Evolutionary conservation across 2,113 vertebrate genomes (phyloP).

Genomic region (Chamaetylas fuelleborni): DNA sequence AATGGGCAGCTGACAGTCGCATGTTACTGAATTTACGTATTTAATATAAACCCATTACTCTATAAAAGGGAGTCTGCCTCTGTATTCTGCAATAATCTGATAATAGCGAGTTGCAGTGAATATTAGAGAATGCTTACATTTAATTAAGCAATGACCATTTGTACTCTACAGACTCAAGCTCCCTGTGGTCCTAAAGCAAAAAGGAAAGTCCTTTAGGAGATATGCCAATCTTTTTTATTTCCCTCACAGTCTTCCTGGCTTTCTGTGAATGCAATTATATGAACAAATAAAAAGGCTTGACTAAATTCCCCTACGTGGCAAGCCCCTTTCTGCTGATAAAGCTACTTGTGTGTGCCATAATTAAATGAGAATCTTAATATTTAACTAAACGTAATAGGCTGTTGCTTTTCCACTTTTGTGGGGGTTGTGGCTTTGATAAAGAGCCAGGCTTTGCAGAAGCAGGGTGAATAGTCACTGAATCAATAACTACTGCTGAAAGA

Average conservation of each 20-base stretch:
- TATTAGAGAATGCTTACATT: constrained; percentile 74
- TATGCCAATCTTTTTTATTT: constrained; percentile 70
- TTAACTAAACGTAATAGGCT: constrained; percentile 75
- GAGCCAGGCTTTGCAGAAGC: constrained; percentile 42
- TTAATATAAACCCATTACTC: background rate
- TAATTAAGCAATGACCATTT: constrained; percentile 78
- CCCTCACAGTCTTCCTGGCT: constrained; percentile 60
- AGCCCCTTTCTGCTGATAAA: constrained; percentile 79
- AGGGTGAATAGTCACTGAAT: background rate
- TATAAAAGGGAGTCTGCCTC: constrained; percentile 12
- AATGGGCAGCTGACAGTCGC: constrained; percentile 11
- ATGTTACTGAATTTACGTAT: background rate
- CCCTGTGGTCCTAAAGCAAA: constrained; percentile 64
- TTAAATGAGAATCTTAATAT: constrained; percentile 80
- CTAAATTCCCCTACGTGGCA: constrained; percentile 69
- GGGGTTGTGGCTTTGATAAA: constrained; percentile 51
- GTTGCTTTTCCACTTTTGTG: constrained; percentile 55
- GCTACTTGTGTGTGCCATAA: constrained; percentile 75
- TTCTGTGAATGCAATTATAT: constrained; percentile 79
- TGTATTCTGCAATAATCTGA: constrained; percentile 64
- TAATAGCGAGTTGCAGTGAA: constrained; percentile 72
- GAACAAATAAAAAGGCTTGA: constrained; percentile 78
- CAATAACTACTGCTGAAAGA: background rate
- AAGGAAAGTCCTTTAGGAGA: constrained; percentile 70
- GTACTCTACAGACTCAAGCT: constrained; percentile 56